Percentiles rank a stretch among this genome's conserved stretches.
Evolutionary conservation across 1,140 invertebrate genomes (phyloP).

Genomic region (Andricus grossulariae): DNA sequence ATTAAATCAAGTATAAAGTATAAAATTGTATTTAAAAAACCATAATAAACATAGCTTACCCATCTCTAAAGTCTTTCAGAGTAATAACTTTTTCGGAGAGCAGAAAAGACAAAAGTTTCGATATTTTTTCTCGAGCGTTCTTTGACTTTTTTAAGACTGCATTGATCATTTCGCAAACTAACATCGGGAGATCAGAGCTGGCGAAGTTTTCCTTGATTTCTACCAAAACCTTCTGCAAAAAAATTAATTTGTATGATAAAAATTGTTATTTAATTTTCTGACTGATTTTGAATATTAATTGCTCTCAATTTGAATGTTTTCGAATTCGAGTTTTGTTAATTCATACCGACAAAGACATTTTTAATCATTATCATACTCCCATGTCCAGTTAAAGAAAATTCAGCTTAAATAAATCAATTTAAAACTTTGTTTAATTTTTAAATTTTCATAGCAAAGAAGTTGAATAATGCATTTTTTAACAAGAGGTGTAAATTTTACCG

Average conservation of each 20-base stretch:
- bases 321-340: no score
- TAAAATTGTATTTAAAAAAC: slow-evolving; percentile 29
- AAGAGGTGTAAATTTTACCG: no score
- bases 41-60: slow-evolving; percentile 52
- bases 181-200: slow-evolving; percentile 45
- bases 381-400: no score
- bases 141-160: slow-evolving; percentile 53
- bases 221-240: slow-evolving; percentile 43
- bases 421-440: no score
- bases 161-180: slow-evolving; percentile 57
- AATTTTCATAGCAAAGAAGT: no score
- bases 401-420: no score
- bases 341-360: no score
- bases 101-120: slow-evolving; percentile 51
- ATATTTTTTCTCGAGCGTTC: slow-evolving; percentile 42
- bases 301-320: slow-evolving; percentile 52
- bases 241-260: not conserved
- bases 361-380: no score
- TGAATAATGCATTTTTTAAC: no score
- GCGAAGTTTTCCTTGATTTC: slow-evolving; percentile 45
- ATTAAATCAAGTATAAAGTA: slow-evolving; percentile 44
- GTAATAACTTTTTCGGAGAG: slow-evolving; percentile 50
- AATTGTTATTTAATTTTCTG: not conserved
- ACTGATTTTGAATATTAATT: slow-evolving; percentile 41
- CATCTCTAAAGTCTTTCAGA: slow-evolving; percentile 52